Evolutionary conservation across 2,797 vertebrate species (phyloP).

Genomic region (Schizothorax lantsangensis): DNA sequence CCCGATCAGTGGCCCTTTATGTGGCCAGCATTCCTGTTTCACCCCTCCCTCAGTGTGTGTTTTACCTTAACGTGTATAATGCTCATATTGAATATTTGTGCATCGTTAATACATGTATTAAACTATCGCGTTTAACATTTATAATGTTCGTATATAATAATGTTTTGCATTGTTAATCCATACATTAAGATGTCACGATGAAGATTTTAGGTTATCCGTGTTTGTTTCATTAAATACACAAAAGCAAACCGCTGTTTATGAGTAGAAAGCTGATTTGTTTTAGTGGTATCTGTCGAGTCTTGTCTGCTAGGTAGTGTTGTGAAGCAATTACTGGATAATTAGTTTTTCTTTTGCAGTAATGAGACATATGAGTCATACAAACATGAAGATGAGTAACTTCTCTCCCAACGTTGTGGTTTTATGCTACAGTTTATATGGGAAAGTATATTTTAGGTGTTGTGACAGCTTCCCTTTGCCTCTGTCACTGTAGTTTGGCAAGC

Average conservation of each 20-base stretch:
- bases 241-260: background rate
- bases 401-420: background rate
- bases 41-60: background rate
- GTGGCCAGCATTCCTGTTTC: constrained; percentile 13
- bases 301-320: background rate
- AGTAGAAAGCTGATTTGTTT: background rate
- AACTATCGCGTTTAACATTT: background rate
- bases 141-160: background rate
- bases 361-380: background rate
- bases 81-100: background rate
- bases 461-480: background rate
- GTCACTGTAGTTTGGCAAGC: background rate
- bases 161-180: background rate
- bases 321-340: background rate
- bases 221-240: background rate
- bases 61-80: constrained; percentile 8
- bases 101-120: background rate
- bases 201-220: background rate
- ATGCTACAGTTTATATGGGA: background rate
- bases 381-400: background rate
- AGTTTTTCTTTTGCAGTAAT: background rate
- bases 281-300: background rate
- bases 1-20: constrained; percentile 38
- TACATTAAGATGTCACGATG: background rate
- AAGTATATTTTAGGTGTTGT: background rate